Percentiles rank a stretch among this genome's conserved stretches.
phyloP scores from a whole-genome alignment of 2,888 invertebrate genomes.

The Cantharis rufa region DNA sequence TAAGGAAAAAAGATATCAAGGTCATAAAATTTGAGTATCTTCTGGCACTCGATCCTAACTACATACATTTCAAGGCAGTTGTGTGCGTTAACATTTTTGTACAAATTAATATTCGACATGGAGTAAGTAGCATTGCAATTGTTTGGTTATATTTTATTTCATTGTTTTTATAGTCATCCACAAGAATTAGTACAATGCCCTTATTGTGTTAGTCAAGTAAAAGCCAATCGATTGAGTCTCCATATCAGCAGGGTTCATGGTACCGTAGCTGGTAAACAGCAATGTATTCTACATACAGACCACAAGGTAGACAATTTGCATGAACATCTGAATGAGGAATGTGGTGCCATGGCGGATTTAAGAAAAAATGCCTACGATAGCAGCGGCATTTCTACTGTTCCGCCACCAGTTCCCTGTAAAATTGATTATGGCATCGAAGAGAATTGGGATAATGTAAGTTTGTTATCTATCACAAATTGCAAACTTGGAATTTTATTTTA shows the following conservation, averaged over 20 bases:
- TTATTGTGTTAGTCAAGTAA: background rate
- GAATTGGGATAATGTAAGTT: background rate
- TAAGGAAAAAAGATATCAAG: too few species aligned
- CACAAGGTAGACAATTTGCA: background rate
- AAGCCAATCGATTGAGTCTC: background rate
- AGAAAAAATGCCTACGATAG: background rate
- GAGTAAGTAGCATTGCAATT: background rate
- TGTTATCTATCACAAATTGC: background rate
- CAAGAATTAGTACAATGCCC: background rate
- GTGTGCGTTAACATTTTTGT: too few species aligned
- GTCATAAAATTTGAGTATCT: too few species aligned
- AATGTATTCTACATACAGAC: background rate
- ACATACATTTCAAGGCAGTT: too few species aligned
- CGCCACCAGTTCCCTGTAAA: background rate
- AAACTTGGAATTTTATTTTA: too few species aligned
- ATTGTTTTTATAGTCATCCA: background rate
- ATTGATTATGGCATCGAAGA: background rate
- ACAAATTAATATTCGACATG: too few species aligned
- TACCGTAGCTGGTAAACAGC: background rate
- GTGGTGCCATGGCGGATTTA: background rate
- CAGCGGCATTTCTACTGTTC: background rate
- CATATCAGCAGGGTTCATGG: background rate
- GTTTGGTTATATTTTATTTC: background rate
- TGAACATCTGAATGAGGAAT: background rate
- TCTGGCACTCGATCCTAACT: too few species aligned